Base-by-base conservation (phyloP, 2,113 vertebrate genomes). In the Prochilodus magdalenae region DNA sequence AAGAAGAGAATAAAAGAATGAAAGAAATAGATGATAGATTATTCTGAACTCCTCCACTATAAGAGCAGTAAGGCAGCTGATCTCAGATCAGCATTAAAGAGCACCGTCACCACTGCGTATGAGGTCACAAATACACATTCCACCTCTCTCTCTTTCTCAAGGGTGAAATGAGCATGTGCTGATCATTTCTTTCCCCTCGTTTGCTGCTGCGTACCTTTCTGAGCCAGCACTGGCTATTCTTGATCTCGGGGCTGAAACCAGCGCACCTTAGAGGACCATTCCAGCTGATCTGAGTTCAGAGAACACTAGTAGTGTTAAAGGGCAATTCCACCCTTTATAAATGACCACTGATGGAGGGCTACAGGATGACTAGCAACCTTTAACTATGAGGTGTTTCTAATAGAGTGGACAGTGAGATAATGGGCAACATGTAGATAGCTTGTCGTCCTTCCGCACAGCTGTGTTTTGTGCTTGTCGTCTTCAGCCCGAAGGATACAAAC, bases 401-500 rank as follows among this genome's bases (percentile, higher is more conserved):
- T 22, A 55, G 22, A 55, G 53, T 22, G 20, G 53, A 14, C 53
- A 55, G 53, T 5, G 53, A 55, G 53, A 1, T 1, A 16, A 18
- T 55, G 53, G 22, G 5, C 1, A 55, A 22, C 20, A 22, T 55
- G 53, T 6, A 55, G 53, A 55, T 22, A 55, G 53, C 53, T 55
- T 55, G 53, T 47, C 15, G 29, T 49, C 70, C 44, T 33, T 30
- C 20, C 40, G 4, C 26, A 0, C 24, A 18, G 16, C 20, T 29
- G 13, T 11, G 44, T 51, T 67, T 60, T 15, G 14, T 24, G 51
- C 26, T 12, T 14, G 60, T 77, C 47, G 67, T 62, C 63, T 60
- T 55, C 69, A 84, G 87, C 89, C 90, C 85, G 89, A 89, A 92
- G 92, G 89, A 90, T 90, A 89, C 67, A 73, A 75, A 84, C 86